Evolutionary conservation across 2,797 vertebrate genomes (phyloP).

Genomic region (Poecilia gillii): DNA sequence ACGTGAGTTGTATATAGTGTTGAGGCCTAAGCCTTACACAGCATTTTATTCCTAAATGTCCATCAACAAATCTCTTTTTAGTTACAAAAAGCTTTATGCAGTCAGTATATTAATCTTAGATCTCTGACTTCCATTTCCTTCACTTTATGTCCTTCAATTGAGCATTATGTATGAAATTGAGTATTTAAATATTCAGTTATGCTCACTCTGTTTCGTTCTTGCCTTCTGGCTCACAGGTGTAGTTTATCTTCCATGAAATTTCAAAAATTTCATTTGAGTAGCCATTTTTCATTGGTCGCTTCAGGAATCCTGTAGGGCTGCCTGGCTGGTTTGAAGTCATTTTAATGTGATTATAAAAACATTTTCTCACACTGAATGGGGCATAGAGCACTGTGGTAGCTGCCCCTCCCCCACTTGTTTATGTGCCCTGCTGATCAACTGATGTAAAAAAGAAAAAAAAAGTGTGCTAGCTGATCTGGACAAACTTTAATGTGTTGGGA

Average conservation of each 20-base stretch:
- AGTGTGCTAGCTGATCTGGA: background rate
- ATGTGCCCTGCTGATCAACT: background rate
- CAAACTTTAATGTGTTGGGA: background rate
- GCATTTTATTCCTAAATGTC: constrained; percentile 56
- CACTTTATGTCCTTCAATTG: background rate
- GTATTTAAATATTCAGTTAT: background rate
- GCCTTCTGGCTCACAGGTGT: background rate
- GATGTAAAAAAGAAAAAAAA: background rate
- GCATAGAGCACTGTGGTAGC: background rate
- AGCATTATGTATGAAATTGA: background rate
- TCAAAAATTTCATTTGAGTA: background rate
- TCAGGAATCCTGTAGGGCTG: background rate
- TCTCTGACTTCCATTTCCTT: constrained; percentile 10
- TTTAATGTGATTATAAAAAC: background rate
- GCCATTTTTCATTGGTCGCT: background rate
- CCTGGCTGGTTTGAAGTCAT: background rate
- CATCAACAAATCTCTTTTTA: constrained; percentile 15
- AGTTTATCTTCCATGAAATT: background rate
- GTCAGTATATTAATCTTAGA: constrained; percentile 5
- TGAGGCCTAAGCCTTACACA: constrained; percentile 67
- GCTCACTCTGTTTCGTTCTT: background rate
- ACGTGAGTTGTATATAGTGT: constrained; percentile 74
- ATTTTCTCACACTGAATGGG: background rate
- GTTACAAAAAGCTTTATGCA: constrained; percentile 52
- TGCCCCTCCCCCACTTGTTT: background rate